These are phyloP conservation scores for Mamestra configurata DNA, from an alignment of 1,140 invertebrate genomes.

Conservation along the genomic window DNA sequence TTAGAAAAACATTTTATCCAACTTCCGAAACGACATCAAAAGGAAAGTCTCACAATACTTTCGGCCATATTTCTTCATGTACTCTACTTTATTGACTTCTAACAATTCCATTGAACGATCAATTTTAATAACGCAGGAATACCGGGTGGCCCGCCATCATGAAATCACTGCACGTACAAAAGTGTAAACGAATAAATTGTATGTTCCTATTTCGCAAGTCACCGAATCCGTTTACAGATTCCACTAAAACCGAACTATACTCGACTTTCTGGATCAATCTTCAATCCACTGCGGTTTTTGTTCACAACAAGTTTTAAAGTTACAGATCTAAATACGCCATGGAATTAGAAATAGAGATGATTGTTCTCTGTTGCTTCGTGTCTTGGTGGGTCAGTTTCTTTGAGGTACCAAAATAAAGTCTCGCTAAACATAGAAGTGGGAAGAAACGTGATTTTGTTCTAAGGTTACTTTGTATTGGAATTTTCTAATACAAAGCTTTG, in stretches of 20 bases:
- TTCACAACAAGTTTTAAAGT: background rate
- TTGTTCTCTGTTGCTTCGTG: background rate
- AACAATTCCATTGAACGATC: conserved; percentile 33
- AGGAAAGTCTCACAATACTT: conserved; percentile 35
- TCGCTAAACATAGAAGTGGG: conserved; percentile 25
- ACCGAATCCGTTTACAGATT: conserved; percentile 42
- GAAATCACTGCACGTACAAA: conserved; percentile 34
- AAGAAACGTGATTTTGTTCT: conserved; percentile 33
- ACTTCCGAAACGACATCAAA: background rate
- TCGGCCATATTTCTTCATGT: conserved; percentile 35
- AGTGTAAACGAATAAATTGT: conserved; percentile 52
- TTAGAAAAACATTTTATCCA: conserved; percentile 26
- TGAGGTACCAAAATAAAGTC: conserved; percentile 31
- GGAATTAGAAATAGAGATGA: background rate
- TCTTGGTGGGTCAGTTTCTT: background rate
- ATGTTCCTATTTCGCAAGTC: conserved; percentile 51
- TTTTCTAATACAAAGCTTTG: conserved; percentile 23
- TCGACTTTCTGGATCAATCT: background rate
- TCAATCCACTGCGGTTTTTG: conserved; percentile 29
- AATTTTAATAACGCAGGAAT: conserved; percentile 47
- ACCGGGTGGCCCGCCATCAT: background rate
- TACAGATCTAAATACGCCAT: background rate
- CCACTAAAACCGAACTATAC: conserved; percentile 9
- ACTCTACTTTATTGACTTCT: conserved; percentile 35
- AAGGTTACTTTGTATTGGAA: conserved; percentile 20